Base-by-base conservation (phyloP, 2,113 vertebrate species). In the Dicrurus megarhynchus region DNA sequence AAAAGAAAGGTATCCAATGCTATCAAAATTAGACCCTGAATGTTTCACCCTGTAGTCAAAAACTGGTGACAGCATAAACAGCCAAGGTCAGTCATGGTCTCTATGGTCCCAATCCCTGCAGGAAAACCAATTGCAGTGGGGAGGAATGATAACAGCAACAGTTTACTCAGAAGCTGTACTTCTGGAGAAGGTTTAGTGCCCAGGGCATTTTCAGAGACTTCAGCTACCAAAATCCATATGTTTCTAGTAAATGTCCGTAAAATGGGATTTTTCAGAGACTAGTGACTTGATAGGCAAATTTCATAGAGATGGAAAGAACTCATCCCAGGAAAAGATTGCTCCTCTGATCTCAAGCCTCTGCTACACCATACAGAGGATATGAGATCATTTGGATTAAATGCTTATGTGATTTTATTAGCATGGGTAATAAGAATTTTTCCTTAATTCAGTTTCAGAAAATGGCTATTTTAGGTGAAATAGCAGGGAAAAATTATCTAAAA, bases 221-320 rank as follows among this genome's bases (percentile, higher is more conserved):
- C 50, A 67, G 32, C 50, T 61, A n/a, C 23, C 42, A 37, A 63
- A 74, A 35, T 74, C 74, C 18, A 0, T 32, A 33, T 73, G 55
- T 91, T 91, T 84, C 76, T 46, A 84, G 26, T 49, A 96, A 94
- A 83, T 3, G 2, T 23, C 71, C 3, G 0, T 53, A 92, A 96
- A 95, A 92, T 77, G 37, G 71, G 56, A 63, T 92, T 84, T 95
- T 84, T 91, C 47, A 71, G 84, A 90, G 64, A 20, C 75, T 64
- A 27, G 24, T 52, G 53, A 57, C 37, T 77, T 14, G 35, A 69
- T 13, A 53, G 71, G 37, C 20, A 89, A 80, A 89, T 86, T 84
- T 89, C 55, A 46, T 39, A 74, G 61, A n/a, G 32, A 67, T 3
- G 11, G 68, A 57, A 79, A 81, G 79, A 90, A 56, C 10, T 69